Evolutionary conservation across 1,140 invertebrate species (phyloP).

Genomic region (Acromyrmex heyeri): DNA sequence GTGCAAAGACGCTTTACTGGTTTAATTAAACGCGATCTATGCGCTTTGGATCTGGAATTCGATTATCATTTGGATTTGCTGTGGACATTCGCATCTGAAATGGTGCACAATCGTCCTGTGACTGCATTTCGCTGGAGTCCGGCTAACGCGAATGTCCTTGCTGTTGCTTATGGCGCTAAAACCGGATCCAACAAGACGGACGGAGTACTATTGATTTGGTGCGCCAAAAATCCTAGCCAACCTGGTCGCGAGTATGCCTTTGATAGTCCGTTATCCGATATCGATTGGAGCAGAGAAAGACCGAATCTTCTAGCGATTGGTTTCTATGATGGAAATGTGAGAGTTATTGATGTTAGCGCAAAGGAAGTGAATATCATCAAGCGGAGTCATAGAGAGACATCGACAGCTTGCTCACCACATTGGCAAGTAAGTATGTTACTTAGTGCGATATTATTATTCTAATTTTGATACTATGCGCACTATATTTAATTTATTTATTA

Average conservation of each 20-base stretch:
- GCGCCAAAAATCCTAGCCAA: conserved; percentile 94
- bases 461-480: background rate
- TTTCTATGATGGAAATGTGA: conserved; percentile 92
- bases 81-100: conserved; percentile 88
- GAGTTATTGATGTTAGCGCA: conserved; percentile 90
- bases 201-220: conserved; percentile 93
- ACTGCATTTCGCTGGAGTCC: conserved; percentile 89
- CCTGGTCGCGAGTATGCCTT: conserved; percentile 92
- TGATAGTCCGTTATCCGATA: conserved; percentile 90
- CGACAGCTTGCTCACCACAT: conserved; percentile 89
- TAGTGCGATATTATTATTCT: background rate
- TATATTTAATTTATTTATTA: conserved; percentile 1
- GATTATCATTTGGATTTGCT: conserved; percentile 89
- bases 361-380: conserved; percentile 87
- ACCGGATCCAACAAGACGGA: conserved; percentile 86
- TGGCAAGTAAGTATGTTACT: conserved; percentile 85
- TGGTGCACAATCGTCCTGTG: conserved; percentile 86
- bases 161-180: conserved; percentile 90
- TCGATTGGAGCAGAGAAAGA: conserved; percentile 90
- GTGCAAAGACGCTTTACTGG: conserved; percentile 90
- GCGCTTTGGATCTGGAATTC: conserved; percentile 88
- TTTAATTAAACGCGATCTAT: conserved; percentile 87
- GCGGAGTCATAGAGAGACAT: conserved; percentile 86
- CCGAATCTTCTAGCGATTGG: conserved; percentile 93
- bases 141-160: conserved; percentile 89